Percentiles rank a stretch among this genome's conserved stretches.
These are phyloP conservation scores for Rostratula benghalensis DNA, from an alignment of 2,113 vertebrate species.

Conservation along the genomic window DNA sequence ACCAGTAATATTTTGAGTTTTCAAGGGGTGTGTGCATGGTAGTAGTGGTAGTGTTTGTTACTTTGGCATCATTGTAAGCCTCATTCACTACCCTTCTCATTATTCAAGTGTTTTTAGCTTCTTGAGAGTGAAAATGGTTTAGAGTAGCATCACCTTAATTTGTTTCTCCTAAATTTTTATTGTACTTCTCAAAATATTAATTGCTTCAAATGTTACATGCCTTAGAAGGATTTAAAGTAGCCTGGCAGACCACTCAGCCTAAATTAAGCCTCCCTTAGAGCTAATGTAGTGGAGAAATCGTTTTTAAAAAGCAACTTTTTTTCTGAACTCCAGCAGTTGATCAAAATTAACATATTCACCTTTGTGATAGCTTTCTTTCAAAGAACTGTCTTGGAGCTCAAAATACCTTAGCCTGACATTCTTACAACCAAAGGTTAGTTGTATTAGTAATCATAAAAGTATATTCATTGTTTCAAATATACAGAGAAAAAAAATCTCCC, in stretches of 20 bases:
- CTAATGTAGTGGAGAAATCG: neutral
- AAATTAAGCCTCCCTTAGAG: neutral
- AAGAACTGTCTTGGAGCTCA: neutral
- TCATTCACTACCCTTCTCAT: neutral
- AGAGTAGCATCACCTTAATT: neutral
- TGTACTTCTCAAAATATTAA: neutral
- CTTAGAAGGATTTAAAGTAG: neutral
- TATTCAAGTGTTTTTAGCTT: neutral
- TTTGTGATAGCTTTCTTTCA: neutral
- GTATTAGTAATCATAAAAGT: neutral
- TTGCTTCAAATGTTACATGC: neutral
- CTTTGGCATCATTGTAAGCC: fast-evolving
- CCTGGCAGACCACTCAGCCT: neutral
- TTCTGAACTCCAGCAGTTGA: neutral
- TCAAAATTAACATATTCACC: neutral
- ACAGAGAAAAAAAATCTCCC: neutral
- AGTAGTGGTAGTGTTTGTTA: neutral
- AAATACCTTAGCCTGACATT: neutral
- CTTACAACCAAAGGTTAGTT: neutral
- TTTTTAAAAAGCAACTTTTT: neutral
- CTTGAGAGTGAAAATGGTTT: neutral
- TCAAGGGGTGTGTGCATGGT: fast-evolving
- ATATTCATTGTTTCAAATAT: neutral
- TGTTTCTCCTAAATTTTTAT: neutral
- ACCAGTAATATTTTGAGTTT: neutral